Conservation (phyloP, 2,888 invertebrate genomes). For the Caenorhabditis wallacei region DNA sequence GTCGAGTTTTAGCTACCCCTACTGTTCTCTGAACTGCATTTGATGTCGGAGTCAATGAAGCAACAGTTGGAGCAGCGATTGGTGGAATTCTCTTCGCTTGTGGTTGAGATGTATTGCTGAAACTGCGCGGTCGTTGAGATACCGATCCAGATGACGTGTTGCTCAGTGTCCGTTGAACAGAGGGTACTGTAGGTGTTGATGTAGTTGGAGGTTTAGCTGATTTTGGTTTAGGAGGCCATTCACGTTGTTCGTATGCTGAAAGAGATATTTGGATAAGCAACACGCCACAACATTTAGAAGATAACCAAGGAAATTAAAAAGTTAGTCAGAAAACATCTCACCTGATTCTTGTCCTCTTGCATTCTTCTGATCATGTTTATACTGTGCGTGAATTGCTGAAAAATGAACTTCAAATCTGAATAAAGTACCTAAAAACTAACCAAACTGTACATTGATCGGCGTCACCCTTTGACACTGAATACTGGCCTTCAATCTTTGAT, state of each 20-base stretch:
- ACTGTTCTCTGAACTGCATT: constrained; percentile 20
- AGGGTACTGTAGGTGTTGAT: neutral
- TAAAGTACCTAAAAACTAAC: constrained; percentile 7
- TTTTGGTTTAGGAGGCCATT: constrained; percentile 7
- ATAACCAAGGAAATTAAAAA: neutral
- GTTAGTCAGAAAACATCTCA: neutral
- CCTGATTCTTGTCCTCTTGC: neutral
- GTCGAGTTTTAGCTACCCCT: constrained; percentile 27
- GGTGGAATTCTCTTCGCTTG: neutral
- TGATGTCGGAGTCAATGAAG: neutral
- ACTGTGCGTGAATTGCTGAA: neutral
- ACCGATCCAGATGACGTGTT: neutral
- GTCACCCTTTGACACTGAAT: constrained; percentile 18
- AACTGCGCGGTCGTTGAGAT: constrained; percentile 20
- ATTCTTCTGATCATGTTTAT: neutral
- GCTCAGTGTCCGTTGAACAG: neutral
- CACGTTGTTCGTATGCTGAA: constrained; percentile 23
- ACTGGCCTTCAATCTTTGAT: constrained; percentile 3
- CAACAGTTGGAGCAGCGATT: neutral
- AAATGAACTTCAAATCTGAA: neutral
- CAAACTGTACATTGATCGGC: constrained; percentile 12
- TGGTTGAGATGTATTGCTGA: neutral
- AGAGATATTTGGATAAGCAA: neutral
- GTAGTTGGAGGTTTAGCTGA: neutral
- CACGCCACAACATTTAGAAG: constrained; percentile 24